Evolutionary conservation across 2,113 vertebrate genomes (phyloP).

Genomic region (Tetrax tetrax): DNA sequence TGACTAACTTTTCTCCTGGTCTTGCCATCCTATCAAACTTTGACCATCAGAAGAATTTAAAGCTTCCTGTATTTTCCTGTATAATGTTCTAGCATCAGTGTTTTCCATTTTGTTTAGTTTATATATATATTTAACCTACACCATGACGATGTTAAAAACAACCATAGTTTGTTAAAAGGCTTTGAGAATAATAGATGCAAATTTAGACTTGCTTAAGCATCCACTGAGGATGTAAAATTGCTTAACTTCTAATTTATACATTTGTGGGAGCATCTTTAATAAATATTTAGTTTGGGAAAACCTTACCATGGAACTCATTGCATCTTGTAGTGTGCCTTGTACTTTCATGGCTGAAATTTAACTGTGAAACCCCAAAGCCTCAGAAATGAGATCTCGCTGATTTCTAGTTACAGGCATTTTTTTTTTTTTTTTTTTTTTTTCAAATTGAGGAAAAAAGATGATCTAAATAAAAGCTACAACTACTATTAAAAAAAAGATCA

Average conservation of each 20-base stretch:
- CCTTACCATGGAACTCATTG: neutral
- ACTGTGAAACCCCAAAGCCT: neutral
- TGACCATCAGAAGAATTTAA: neutral
- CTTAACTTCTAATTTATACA: neutral
- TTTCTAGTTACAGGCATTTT: neutral
- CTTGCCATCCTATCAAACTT: neutral
- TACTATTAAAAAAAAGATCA: neutral
- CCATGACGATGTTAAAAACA: neutral
- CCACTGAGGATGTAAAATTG: neutral
- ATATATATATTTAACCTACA: neutral
- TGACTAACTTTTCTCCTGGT: neutral
- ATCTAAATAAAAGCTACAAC: neutral
- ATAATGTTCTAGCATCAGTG: neutral
- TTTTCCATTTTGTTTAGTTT: neutral
- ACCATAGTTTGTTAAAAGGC: neutral
- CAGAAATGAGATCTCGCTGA: neutral
- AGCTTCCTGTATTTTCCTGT: neutral
- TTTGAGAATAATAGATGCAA: neutral
- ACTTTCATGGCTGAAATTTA: neutral
- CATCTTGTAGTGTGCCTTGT: neutral
- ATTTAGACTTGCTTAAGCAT: neutral
- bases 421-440: neutral
- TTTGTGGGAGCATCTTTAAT: neutral
- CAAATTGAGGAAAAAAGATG: neutral
- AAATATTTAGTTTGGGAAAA: neutral